Evolutionary conservation across 2,888 invertebrate species (phyloP).

Genomic region (Cheilosia soror): DNA sequence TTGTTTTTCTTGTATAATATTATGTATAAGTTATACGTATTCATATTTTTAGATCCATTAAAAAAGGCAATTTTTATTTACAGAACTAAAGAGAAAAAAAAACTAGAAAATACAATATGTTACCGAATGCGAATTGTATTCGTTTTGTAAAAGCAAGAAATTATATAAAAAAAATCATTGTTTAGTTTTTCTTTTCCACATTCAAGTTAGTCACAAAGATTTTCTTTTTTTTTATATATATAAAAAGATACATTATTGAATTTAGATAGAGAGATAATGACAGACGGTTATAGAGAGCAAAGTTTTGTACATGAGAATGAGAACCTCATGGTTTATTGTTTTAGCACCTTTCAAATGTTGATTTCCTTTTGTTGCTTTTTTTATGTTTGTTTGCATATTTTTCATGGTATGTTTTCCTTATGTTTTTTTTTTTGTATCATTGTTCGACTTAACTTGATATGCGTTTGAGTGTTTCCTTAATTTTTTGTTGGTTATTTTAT

Average conservation of each 20-base stretch:
- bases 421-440: constrained; percentile 14
- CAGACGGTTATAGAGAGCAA: constrained; percentile 50
- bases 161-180: constrained; percentile 20
- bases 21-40: constrained; percentile 56
- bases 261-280: constrained; percentile 36
- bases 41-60: constrained; percentile 31
- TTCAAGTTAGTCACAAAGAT: constrained; percentile 66
- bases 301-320: constrained; percentile 58
- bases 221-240: constrained; percentile 27
- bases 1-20: constrained; percentile 64
- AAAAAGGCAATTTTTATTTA: constrained; percentile 60
- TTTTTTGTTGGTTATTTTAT: not conserved
- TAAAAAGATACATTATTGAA: constrained; percentile 18
- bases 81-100: constrained; percentile 71
- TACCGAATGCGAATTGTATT: constrained; percentile 68
- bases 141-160: constrained; percentile 46
- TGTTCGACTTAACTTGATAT: constrained; percentile 62
- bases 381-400: constrained; percentile 19
- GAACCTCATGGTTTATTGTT: constrained; percentile 57
- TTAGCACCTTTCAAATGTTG: constrained; percentile 65
- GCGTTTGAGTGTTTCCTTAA: constrained; percentile 5
- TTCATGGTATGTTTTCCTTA: constrained; percentile 39
- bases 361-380: constrained; percentile 14
- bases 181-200: constrained; percentile 23
- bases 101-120: constrained; percentile 71